Evolutionary conservation across 2,888 invertebrate species (phyloP).

Genomic region (Mesoligia furuncula): DNA sequence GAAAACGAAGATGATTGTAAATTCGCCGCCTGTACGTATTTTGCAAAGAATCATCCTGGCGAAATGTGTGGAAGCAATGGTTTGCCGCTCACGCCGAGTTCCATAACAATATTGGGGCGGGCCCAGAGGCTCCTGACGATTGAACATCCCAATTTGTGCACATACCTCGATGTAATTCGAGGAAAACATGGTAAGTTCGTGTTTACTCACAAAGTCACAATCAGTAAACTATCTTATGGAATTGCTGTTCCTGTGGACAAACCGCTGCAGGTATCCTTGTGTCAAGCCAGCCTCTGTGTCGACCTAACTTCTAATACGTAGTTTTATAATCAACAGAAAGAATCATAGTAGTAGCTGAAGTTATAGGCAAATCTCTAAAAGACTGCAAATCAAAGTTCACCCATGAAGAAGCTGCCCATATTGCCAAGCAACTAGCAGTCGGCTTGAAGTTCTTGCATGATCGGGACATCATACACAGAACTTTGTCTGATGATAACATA

Average conservation of each 20-base stretch:
- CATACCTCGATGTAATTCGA: constrained; percentile 97
- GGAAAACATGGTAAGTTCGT: constrained; percentile 96
- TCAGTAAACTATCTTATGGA: not conserved
- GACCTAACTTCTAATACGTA: not conserved
- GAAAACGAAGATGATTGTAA: constrained; percentile 78
- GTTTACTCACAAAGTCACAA: not conserved
- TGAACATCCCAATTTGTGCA: constrained; percentile 95
- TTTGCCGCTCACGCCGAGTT: constrained; percentile 98
- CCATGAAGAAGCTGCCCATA: constrained; percentile 89
- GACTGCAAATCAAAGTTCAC: constrained; percentile 86
- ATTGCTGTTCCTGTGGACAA: not conserved
- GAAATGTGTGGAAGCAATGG: constrained; percentile 99
- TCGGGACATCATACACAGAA: constrained; percentile 94
- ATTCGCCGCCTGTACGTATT: constrained; percentile 97
- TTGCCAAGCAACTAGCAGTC: constrained; percentile 93
- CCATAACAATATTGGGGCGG: constrained; percentile 97
- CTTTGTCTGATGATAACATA: constrained; percentile 95
- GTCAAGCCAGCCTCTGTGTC: not conserved
- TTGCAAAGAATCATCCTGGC: constrained; percentile 96
- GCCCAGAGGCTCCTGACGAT: constrained; percentile 95
- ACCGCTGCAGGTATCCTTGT: not conserved
- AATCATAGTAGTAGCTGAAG: constrained; percentile 95
- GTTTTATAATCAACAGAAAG: constrained; percentile 91
- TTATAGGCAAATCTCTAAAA: constrained; percentile 92
- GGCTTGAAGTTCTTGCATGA: constrained; percentile 94